Conservation (phyloP, 2,888 invertebrate genomes). For the Pseudococcus jackbeardsleyi region DNA sequence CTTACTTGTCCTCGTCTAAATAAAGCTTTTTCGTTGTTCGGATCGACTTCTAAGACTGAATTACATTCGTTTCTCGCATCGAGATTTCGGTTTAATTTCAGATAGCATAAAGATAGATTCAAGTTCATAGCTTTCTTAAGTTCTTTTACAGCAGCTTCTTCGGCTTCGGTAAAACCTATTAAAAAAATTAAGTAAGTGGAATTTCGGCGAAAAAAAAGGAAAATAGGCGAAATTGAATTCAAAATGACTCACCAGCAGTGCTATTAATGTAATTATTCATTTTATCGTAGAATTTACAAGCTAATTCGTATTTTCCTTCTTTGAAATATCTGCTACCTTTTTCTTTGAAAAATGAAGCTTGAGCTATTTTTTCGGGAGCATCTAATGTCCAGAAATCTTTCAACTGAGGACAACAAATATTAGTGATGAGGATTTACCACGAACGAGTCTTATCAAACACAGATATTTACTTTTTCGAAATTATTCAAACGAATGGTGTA, state of each 20-base stretch:
- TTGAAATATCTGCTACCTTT: constrained; percentile 94
- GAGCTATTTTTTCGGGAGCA: constrained; percentile 82
- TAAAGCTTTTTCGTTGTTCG: constrained; percentile 87
- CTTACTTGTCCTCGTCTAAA: constrained; percentile 85
- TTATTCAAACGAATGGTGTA: constrained; percentile 85
- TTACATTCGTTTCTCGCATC: constrained; percentile 83
- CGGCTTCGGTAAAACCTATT: constrained; percentile 71
- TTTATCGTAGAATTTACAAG: constrained; percentile 89
- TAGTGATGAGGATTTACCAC: background rate
- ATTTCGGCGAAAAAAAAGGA: constrained; percentile 6
- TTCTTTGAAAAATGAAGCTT: constrained; percentile 86
- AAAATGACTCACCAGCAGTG: constrained; percentile 71
- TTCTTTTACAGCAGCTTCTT: constrained; percentile 72
- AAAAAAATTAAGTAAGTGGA: background rate
- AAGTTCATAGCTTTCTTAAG: constrained; percentile 80
- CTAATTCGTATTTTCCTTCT: constrained; percentile 80
- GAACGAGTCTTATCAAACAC: background rate
- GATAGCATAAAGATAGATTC: constrained; percentile 85
- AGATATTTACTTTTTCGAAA: constrained; percentile 80
- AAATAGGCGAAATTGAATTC: constrained; percentile 53
- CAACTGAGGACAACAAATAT: constrained; percentile 71
- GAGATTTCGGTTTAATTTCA: constrained; percentile 81
- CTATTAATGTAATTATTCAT: constrained; percentile 77
- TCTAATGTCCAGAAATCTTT: constrained; percentile 89
- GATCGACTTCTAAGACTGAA: constrained; percentile 81